phyloP scores from a whole-genome alignment of 2,797 vertebrate genomes.

The Chelonia mydas region DNA sequence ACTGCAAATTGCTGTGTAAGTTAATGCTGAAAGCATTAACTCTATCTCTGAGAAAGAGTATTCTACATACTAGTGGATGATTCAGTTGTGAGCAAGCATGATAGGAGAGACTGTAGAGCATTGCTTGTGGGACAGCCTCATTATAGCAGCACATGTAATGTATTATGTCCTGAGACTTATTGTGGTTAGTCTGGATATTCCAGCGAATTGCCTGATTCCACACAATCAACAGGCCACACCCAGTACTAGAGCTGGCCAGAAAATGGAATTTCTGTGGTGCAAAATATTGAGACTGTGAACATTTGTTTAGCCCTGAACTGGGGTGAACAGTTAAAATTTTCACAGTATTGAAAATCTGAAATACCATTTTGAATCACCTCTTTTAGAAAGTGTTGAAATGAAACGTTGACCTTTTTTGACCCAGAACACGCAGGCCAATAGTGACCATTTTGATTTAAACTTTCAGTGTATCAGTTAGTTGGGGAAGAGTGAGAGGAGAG shows the following conservation, averaged over 20 bases:
- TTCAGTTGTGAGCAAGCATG: background rate
- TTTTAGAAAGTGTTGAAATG: background rate
- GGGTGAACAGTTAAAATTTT: background rate
- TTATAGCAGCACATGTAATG: background rate
- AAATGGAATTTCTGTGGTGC: background rate
- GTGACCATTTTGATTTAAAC: background rate
- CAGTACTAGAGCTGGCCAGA: background rate
- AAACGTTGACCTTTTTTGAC: background rate
- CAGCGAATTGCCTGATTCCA: background rate
- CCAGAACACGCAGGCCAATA: background rate
- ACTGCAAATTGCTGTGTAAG: constrained; percentile 69
- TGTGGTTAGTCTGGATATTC: background rate
- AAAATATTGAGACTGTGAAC: background rate
- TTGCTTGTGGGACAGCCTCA: background rate
- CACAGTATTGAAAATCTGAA: background rate
- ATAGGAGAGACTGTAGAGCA: background rate
- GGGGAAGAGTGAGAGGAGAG: background rate
- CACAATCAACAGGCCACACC: background rate
- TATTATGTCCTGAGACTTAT: background rate
- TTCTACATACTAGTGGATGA: background rate
- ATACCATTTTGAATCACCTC: background rate
- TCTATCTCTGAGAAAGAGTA: background rate
- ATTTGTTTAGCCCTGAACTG: background rate
- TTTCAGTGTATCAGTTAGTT: background rate
- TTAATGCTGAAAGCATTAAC: constrained; percentile 12